Conservation (phyloP, 1,140 invertebrate genomes). For the Semibalanus balanoides region DNA sequence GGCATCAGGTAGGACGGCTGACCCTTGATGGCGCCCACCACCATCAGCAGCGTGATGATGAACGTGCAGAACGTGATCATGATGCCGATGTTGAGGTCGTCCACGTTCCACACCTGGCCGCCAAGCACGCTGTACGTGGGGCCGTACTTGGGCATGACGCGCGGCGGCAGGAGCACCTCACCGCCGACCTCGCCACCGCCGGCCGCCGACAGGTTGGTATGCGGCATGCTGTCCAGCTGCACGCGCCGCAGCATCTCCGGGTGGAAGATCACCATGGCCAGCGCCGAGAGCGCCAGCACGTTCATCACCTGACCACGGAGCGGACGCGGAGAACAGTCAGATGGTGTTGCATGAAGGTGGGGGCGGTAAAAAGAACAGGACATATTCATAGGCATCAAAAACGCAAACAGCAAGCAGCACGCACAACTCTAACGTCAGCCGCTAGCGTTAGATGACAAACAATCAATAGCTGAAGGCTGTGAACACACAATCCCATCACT, state of each 20-base stretch:
- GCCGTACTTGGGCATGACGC: background rate
- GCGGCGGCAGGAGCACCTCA: constrained; percentile 12
- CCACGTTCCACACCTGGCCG: constrained; percentile 24
- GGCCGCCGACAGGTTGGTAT: constrained; percentile 8
- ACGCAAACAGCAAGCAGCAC: no score
- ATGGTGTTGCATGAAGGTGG: no score
- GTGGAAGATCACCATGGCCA: constrained; percentile 55
- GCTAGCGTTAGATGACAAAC: no score
- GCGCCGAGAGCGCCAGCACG: constrained; percentile 47
- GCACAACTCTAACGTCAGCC: no score
- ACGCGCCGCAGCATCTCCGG: constrained; percentile 30
- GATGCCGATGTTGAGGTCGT: constrained; percentile 60
- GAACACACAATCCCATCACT: no score
- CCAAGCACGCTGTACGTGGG: background rate
- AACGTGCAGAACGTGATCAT: constrained; percentile 61
- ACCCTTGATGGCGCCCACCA: constrained; percentile 63
- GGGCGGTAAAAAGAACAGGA: background rate
- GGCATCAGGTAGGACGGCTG: constrained; percentile 67
- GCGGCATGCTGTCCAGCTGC: background rate
- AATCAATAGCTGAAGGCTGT: no score
- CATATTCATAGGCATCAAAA: no score
- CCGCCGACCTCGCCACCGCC: constrained; percentile 11
- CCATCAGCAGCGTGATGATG: constrained; percentile 59
- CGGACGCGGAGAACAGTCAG: constrained; percentile 5
- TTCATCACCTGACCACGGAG: constrained; percentile 46